These are phyloP conservation scores for Gouania willdenowi DNA, from an alignment of 2,797 vertebrate species.

Conservation along the genomic window DNA sequence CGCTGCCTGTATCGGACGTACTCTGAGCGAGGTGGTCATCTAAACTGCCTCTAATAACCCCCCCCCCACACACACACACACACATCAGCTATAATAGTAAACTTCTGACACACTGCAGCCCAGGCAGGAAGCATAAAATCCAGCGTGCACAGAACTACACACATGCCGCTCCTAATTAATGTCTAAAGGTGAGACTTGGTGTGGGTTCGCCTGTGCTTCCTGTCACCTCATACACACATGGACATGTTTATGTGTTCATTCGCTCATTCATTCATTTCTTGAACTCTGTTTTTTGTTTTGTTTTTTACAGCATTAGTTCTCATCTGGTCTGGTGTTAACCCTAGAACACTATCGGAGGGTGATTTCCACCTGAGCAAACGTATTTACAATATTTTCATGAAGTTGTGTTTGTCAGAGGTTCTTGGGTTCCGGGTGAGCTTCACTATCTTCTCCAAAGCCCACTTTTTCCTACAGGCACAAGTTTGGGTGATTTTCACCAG, in stretches of 20 bases:
- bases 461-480: too few relatives aligned
- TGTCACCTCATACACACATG: not conserved
- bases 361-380: too few relatives aligned
- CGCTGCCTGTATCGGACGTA: constrained; percentile 20
- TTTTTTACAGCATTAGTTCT: too few relatives aligned
- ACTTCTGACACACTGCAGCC: constrained; percentile 19
- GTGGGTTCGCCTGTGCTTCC: constrained; percentile 12
- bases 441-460: too few relatives aligned
- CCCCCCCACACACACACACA: constrained; percentile 32
- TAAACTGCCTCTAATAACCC: constrained; percentile 37
- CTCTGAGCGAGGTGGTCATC: constrained; percentile 16
- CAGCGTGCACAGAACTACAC: constrained; percentile 31
- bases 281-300: too few relatives aligned
- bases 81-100: constrained; percentile 42
- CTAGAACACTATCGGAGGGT: too few relatives aligned
- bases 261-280: not conserved
- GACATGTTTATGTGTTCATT: constrained; percentile 11
- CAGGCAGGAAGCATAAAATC: constrained; percentile 25
- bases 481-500: too few relatives aligned
- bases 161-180: constrained; percentile 37
- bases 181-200: constrained; percentile 33
- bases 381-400: too few relatives aligned
- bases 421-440: too few relatives aligned
- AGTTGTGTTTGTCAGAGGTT: too few relatives aligned
- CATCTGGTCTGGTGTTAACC: too few relatives aligned